phyloP scores from a whole-genome alignment of 2,113 vertebrate genomes.

The Piliocolobus tephrosceles region DNA sequence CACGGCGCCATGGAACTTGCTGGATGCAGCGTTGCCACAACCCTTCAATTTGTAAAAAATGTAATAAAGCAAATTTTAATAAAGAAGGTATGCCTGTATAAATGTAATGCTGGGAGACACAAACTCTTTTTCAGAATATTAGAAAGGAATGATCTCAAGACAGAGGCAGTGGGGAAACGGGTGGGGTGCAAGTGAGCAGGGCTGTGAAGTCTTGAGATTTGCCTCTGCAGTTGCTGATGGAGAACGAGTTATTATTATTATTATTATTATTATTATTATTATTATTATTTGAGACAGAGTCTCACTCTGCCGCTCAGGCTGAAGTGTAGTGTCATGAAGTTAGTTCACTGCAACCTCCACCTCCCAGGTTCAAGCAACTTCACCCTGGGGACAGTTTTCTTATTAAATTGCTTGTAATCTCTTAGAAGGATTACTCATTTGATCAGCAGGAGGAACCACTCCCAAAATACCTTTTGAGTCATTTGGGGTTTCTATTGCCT shows the following conservation, averaged over 20 bases:
- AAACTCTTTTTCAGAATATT: not conserved
- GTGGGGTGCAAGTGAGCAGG: not conserved
- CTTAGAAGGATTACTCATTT: conserved; percentile 23
- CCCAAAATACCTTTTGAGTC: conserved; percentile 76
- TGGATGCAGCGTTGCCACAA: not conserved
- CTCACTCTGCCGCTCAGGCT: not conserved
- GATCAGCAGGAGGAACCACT: conserved; percentile 32
- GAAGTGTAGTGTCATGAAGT: not conserved
- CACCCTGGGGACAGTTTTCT: conserved; percentile 62
- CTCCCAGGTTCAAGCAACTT: not conserved
- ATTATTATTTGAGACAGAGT: not conserved
- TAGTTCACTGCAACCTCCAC: not conserved
- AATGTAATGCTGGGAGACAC: not conserved
- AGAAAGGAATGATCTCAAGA: rapidly evolving
- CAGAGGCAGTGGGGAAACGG: not conserved
- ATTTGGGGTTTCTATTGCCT: conserved; percentile 70
- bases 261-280: not conserved
- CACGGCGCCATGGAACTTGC: not conserved
- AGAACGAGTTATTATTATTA: conserved; percentile 18
- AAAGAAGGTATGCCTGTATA: not conserved
- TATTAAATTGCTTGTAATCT: not conserved
- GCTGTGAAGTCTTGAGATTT: not conserved
- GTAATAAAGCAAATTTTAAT: not conserved
- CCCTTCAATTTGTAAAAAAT: not conserved
- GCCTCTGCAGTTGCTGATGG: not conserved